Evolutionary conservation across 2,113 vertebrate genomes (phyloP).

Genomic region (Nothobranchius furzeri): DNA sequence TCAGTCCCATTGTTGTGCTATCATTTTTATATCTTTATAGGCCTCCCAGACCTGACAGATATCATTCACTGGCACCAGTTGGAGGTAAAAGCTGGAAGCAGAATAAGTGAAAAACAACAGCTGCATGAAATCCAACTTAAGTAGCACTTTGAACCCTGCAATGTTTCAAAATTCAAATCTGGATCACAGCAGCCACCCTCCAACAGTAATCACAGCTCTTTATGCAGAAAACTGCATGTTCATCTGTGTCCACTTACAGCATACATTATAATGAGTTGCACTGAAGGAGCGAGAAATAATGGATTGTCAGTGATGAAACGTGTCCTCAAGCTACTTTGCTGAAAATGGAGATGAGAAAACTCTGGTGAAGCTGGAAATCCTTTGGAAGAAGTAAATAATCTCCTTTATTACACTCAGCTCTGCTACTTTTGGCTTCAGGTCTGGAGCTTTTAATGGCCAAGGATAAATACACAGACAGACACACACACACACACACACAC

Average conservation of each 20-base stretch:
- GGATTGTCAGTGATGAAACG: constrained; percentile 30
- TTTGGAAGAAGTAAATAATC: constrained; percentile 52
- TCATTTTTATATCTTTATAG: not conserved
- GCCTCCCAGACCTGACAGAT: not conserved
- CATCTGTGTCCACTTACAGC: constrained; percentile 10
- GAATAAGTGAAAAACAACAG: not conserved
- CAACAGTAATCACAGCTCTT: not conserved
- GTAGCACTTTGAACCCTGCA: not conserved
- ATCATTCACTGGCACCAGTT: not conserved
- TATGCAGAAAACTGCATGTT: constrained; percentile 8
- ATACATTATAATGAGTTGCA: constrained; percentile 12
- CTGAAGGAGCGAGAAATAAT: constrained; percentile 8
- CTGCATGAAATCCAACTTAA: not conserved
- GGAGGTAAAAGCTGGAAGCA: not conserved
- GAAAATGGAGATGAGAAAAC: constrained; percentile 37
- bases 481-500: not conserved
- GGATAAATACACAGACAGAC: constrained; percentile 27
- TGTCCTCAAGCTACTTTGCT: constrained; percentile 24
- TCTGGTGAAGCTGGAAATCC: constrained; percentile 41
- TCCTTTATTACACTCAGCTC: constrained; percentile 39
- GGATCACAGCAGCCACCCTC: not conserved
- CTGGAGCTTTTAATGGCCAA: constrained; percentile 38
- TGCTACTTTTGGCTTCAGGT: constrained; percentile 38
- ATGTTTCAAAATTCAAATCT: not conserved
- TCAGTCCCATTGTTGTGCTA: not conserved